Evolutionary conservation across 2,888 invertebrate species (phyloP), one percentile per base, ranked within the genome.

Genomic region (Hypena proboscidalis): DNA sequence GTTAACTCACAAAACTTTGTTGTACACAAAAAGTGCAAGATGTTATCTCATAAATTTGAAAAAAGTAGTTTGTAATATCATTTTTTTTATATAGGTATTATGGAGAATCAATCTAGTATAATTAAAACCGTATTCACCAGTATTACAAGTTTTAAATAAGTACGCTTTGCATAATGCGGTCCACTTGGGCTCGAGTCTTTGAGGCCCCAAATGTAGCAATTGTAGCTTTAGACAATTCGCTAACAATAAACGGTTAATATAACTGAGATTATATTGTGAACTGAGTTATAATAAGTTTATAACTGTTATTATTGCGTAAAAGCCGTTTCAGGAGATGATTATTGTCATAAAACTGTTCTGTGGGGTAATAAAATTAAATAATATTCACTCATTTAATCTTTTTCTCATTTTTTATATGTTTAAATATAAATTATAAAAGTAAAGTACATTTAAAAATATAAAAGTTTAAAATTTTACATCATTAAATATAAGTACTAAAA

Each of bases 161-260:
- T 38, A 25, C 13, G 11, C 25, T 9, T 14, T 17, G 22, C 40
- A 33, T 42, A 43, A 37, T 4, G 5, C 9, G 26, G 26, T 33
- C 27, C 19, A 32, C 40, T 45, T 27, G 32, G 4, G 22, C 50
- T 49, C 61, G 58, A 54, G 54, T 58, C 58, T 65, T 58, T 51
- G 49, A 29, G 20, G 21, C 32, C 17, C 43, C 30, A 39, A 36
- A n/a, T n/a, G n/a, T n/a, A n/a, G n/a, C n/a, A 54, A 64, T 49
- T 64, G 49, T 53, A 41, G 37, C 26, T 34, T 40, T 22, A 46
- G 38, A 43, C 42, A 32, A 35, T 44, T 39, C 26, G 29, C 9
- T 36, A 17, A 47, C 31, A 35, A 11, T 49, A 43, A 49, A 43
- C 26, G 26, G 29, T 54, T 46, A 30, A 36, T 58, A 52, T 26